Conservation (phyloP, 2,113 vertebrate genomes). For the Mormoops blainvillei region DNA sequence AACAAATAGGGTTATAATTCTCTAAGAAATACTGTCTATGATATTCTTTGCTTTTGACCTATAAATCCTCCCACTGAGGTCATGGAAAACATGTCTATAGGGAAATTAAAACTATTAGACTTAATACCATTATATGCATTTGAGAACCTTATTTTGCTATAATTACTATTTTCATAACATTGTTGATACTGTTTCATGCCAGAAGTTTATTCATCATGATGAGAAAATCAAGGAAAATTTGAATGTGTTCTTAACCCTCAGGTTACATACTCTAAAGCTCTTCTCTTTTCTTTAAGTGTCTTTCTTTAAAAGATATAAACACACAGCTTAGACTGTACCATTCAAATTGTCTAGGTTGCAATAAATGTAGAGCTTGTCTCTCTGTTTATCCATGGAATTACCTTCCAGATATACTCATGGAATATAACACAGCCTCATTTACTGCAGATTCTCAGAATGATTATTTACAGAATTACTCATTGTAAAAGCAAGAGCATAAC, state of each 20-base stretch:
- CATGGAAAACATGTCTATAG: neutral
- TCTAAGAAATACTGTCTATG: slow-evolving; percentile 12
- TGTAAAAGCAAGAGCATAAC: neutral
- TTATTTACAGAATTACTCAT: neutral
- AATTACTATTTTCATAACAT: neutral
- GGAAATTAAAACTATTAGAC: neutral
- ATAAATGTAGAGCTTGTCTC: neutral
- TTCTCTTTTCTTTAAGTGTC: neutral
- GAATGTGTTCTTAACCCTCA: neutral
- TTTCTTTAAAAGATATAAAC: neutral
- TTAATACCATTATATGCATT: neutral
- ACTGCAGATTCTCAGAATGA: neutral
- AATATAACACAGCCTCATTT: neutral
- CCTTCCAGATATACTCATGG: neutral
- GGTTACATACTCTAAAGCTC: neutral
- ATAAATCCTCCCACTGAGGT: neutral
- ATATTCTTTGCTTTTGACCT: neutral
- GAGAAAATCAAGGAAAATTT: neutral
- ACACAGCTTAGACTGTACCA: neutral
- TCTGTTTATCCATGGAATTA: neutral
- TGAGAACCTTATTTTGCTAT: neutral
- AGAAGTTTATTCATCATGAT: neutral
- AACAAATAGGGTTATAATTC: neutral
- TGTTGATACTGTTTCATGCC: neutral
- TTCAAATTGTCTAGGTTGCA: neutral